Evolutionary conservation across 2,113 vertebrate species (phyloP), one percentile per base, ranked within the genome.

Genomic region (Calyptomena viridis): DNA sequence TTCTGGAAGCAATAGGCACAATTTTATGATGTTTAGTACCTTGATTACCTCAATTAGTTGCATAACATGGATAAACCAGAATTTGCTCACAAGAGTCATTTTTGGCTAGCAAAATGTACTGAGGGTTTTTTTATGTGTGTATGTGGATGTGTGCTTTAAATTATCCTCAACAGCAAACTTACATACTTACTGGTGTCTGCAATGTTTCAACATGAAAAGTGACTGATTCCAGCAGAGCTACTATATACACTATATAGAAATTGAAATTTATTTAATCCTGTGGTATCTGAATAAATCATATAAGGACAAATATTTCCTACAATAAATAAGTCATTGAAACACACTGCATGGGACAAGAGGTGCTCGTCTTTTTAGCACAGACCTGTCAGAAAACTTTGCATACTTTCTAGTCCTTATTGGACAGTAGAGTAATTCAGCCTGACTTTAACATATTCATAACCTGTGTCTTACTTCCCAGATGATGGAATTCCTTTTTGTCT

Each of bases 21-120:
- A 66, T 94, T 95, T 95, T 64, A 87, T 75, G 52, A 94, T 72
- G 63, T 49, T 35, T 71, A 95, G 55, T 84, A 92, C 52, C 82
- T 90, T 94, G 93, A 95, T 96, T 95, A 91, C 71, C 46, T 93
- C 92, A 90, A 93, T 96, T 95, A 95, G 47, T 85, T 84, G 33
- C 47, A 93, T 82, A 82, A 83, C 80, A 83, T 68, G 39, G 49
- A 60, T 95, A 84, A 76, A 62, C 84, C 63, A 78, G 47, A 91
- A 91, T 77, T 90, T 84, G 42, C 52, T 84, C 77, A 18, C 21
- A 82, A 68, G 30, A 83, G 44, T 58, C 2, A 60, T 49, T 76
- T 6, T 5, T 89, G 88, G 52, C 46, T 73, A 87, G 17, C 39
- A 88, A 83, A 89, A 75, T 28, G 5, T 62, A 25, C 14, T 19